Evolutionary conservation across 2,797 vertebrate genomes (phyloP), one percentile per base, ranked within the genome.

Genomic region (Poliocrania exsul): DNA sequence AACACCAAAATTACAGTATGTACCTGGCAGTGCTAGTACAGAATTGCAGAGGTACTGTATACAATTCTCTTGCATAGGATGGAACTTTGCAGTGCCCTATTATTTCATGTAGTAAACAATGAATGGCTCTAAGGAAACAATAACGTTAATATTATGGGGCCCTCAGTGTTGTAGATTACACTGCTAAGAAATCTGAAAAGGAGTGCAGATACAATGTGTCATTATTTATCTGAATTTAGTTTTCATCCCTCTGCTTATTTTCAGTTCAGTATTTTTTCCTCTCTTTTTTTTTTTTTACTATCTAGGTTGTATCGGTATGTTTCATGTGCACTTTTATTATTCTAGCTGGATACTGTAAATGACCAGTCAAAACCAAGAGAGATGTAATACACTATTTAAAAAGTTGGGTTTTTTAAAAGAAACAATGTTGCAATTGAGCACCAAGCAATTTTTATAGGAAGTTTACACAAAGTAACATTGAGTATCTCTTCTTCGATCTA

Each of bases 121-220:
- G 12, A 91, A 79, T 0, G 0, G 56, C 56, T 83, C 40, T 60
- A 81, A 81, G 49, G 37, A 93, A 93, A 82, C 26, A 80, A 20
- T 29, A 78, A 64, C 16, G 15, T 72, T 88, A 83, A 40, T 58
- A 81, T 72, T 58, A 72, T 28, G 51, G 7, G 29, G 37, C 26
- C 17, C 25, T 50, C 29, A 24, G 38, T 42, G 8, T 35, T 77
- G 40, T 58, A 81, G 47, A 86, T 62, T 56, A 81, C 15, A 38
- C 66, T 86, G 86, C 90, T 75, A 84, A 72, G 47, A 86, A 95
- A 90, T 31, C 19, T 25, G 26, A 91, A 65, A 46, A 87, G n/a
- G 17, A 77, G 4, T 20, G 16, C 17, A 86, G 38, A 96, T 46
- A 60, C 24, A 81, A 40, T n/a, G 20, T 47, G 13, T 62, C 40